phyloP scores from a whole-genome alignment of 2,113 vertebrate species.

The Mohoua ochrocephala region DNA sequence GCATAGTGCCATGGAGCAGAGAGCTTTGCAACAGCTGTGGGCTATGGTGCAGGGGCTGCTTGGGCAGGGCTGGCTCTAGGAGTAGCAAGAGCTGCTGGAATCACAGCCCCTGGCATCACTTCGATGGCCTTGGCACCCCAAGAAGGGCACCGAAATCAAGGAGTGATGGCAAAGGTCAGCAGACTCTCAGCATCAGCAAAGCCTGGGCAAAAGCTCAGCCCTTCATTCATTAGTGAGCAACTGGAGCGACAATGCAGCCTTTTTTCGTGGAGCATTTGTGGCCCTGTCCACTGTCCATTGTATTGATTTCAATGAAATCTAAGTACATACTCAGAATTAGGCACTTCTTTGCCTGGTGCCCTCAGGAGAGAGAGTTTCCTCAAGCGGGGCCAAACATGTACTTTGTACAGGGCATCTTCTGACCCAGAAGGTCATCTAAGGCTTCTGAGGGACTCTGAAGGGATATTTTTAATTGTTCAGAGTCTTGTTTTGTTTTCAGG shows the following conservation, averaged over 20 bases:
- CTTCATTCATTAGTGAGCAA: neutral
- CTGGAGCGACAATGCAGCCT: neutral
- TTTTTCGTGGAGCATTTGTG: neutral
- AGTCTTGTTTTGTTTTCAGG: constrained; percentile 16
- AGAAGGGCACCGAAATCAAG: neutral
- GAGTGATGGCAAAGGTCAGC: constrained; percentile 15
- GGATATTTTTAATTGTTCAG: constrained; percentile 28
- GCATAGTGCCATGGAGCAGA: neutral
- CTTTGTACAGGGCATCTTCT: constrained; percentile 17
- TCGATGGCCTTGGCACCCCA: neutral
- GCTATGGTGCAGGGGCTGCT: neutral
- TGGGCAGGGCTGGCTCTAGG: neutral
- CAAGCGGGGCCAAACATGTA: constrained; percentile 38
- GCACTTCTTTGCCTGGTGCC: neutral
- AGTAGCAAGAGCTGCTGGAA: neutral
- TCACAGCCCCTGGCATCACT: accelerated
- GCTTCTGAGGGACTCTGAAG: neutral
- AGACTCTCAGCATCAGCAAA: neutral
- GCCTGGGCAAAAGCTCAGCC: neutral
- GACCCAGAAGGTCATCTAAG: constrained; percentile 19
- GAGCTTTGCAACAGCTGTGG: neutral
- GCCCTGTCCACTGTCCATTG: neutral
- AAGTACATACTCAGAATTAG: neutral
- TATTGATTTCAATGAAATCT: constrained; percentile 28
- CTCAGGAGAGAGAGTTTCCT: constrained; percentile 45